Percentiles rank a stretch among this genome's conserved stretches.
Conservation (phyloP, 2,113 vertebrate genomes). For the Ascaphus truei region DNA sequence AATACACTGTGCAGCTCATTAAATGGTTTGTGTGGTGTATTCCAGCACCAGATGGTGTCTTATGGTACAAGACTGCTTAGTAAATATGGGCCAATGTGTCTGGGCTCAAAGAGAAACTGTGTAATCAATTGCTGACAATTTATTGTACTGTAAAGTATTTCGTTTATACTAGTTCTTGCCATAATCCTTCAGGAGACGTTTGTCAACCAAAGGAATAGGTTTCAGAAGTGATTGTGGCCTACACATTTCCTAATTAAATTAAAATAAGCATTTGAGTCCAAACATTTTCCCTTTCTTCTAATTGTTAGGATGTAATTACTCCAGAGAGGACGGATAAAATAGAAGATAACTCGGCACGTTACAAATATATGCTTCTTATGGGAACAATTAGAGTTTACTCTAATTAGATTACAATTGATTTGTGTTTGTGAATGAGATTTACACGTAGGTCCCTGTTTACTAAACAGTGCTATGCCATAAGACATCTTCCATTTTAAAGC, state of each 20-base stretch:
- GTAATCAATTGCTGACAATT: no score
- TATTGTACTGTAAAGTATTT: no score
- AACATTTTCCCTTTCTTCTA: slow-evolving; percentile 13
- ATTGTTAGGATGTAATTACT: slow-evolving; percentile 18
- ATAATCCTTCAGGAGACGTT: not conserved
- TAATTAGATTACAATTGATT: slow-evolving; percentile 1
- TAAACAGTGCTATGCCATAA: not conserved
- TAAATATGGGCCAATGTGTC: no score
- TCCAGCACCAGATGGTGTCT: no score
- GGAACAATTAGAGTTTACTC: slow-evolving; percentile 2
- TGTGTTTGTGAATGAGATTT: not conserved
- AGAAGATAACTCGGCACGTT: slow-evolving; percentile 1
- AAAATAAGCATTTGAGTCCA: slow-evolving; percentile 13
- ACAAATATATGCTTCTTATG: slow-evolving; percentile 14
- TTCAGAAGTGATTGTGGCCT: not conserved
- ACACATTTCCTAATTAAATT: slow-evolving; percentile 4
- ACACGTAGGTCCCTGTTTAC: not conserved
- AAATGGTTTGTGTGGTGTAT: no score
- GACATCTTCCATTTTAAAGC: no score
- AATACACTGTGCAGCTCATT: no score
- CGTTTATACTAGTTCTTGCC: no score
- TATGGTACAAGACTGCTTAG: no score
- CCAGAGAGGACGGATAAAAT: not conserved
- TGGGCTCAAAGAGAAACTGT: no score
- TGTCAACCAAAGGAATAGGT: not conserved